Evolutionary conservation across 2,113 vertebrate species (phyloP).

Genomic region (Microcebus tavaratra): DNA sequence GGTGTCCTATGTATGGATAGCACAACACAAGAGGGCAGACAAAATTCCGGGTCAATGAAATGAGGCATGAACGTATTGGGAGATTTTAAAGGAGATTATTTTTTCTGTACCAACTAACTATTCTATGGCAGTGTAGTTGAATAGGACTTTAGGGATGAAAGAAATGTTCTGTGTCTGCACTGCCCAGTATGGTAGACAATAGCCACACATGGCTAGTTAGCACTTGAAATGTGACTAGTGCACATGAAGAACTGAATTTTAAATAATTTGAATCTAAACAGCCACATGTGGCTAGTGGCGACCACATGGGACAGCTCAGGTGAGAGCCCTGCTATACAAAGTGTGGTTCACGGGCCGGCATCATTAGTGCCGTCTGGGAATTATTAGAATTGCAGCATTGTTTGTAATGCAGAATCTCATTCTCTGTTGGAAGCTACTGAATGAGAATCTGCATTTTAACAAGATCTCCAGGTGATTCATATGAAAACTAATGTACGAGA

Average conservation of each 20-base stretch:
- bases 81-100: neutral
- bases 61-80: neutral
- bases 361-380: neutral
- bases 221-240: neutral
- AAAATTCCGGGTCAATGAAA: neutral
- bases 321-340: neutral
- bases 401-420: neutral
- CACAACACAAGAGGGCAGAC: neutral
- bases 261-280: too few species aligned
- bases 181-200: neutral
- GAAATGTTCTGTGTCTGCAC: too few species aligned
- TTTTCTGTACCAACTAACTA: neutral
- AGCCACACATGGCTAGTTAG: neutral
- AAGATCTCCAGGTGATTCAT: neutral
- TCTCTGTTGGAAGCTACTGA: neutral
- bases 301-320: neutral
- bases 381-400: neutral
- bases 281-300: neutral
- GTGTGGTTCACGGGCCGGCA: rapidly evolving
- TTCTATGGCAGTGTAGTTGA: neutral
- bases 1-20: neutral
- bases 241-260: neutral
- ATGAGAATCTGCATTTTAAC: neutral
- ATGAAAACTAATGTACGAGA: neutral
- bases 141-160: neutral